Evolutionary conservation across 2,113 vertebrate species (phyloP), one percentile per base, ranked within the genome.

Genomic region (Alexandromys fortis): DNA sequence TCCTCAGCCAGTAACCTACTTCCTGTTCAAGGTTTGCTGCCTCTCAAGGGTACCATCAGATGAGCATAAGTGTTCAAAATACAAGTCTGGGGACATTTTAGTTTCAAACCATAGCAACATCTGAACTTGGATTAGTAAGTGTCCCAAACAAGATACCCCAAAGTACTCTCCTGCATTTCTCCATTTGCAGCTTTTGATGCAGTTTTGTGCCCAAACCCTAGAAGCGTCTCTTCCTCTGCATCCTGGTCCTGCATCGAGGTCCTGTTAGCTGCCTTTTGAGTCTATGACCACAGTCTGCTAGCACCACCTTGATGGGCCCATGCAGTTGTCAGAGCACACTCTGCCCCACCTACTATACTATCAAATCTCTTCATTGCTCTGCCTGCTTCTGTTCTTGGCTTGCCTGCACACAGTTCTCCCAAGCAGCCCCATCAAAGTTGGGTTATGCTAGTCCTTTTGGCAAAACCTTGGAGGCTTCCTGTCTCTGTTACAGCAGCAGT

Each of bases 281-380:
- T 42, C 0, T 45, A 0, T 0, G 28, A 35, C 19, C 68, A 28
- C 26, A 5, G 2, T 87, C n/a, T 70, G 19, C n/a, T 30, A 3
- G 0, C 6, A 16, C 55, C 1, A 17, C 42, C 73, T 47, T 58
- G 65, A 3, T n/a, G 35, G 21, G 1, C 58, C 58, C 26, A 5
- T 26, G n/a, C n/a, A 61, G 79, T n/a, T 65, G 82, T 65, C 61
- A 83, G 55, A 26, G 61, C 61, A 47, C 42, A 33, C 52, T 82
- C 21, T 28, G 81, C 28, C 21, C 35, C 70, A 72, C 35, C 35
- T 17, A 35, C 24, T 38, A 21, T 10, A 42, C n/a, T 75, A 42
- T 10, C 21, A 9, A 24, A 12, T 52, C 1, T 0, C 72, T 28
- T 55, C 0, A 10, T 61, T 4, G 16, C 5, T 26, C 26, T 78